phyloP scores from a whole-genome alignment of 1,140 invertebrate species.

The Centruroides sculpturatus region DNA sequence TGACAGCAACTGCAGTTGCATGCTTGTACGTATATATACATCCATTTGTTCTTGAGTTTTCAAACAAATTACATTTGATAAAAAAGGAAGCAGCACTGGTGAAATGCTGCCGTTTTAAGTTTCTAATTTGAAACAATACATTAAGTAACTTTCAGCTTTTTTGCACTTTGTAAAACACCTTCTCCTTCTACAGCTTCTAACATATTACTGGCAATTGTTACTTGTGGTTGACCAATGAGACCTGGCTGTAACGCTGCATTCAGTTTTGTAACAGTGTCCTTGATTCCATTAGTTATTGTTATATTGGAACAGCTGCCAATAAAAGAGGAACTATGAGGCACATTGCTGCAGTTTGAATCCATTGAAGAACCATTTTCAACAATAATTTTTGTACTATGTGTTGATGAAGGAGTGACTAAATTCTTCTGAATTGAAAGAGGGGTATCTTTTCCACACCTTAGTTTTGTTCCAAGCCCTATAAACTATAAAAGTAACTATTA shows the following conservation, averaged over 20 bases:
- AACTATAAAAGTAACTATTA: constrained; percentile 2
- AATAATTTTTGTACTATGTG: neutral
- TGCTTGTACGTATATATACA: too few relatives aligned
- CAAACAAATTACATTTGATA: too few relatives aligned
- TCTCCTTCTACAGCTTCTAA: constrained; percentile 2
- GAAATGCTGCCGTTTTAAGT: too few relatives aligned
- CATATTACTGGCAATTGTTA: constrained; percentile 8
- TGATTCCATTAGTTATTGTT: constrained; percentile 13
- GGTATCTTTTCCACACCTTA: constrained; percentile 1
- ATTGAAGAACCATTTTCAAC: constrained; percentile 10
- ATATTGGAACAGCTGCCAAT: neutral
- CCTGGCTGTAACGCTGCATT: constrained; percentile 9
- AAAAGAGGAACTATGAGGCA: constrained; percentile 7
- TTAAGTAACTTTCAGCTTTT: constrained; percentile 6
- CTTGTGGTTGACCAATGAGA: constrained; percentile 14
- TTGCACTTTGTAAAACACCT: constrained; percentile 2
- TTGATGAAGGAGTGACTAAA: neutral
- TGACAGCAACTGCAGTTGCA: too few relatives aligned
- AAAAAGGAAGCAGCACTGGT: too few relatives aligned
- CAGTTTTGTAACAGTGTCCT: neutral
- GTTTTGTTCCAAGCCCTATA: constrained; percentile 8
- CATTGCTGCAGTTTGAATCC: constrained; percentile 5
- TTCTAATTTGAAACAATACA: too few relatives aligned
- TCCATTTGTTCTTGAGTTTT: too few relatives aligned
- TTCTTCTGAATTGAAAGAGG: constrained; percentile 5